Conservation (phyloP, 30 jellyfish, hydroid and myxozoan species). For the Thelohanellus kitauei region DNA sequence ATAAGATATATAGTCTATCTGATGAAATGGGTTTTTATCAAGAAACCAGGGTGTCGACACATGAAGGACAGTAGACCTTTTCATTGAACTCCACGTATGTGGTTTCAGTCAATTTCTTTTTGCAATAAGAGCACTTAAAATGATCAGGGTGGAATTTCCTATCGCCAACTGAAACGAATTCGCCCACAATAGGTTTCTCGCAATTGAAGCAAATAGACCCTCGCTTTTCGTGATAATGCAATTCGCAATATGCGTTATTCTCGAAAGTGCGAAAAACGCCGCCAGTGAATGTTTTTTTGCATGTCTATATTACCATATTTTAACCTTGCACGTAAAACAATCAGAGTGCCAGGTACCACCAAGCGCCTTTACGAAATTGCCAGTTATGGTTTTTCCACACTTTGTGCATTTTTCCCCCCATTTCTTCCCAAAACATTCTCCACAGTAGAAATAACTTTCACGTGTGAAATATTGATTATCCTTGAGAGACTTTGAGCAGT, state of each 20-base stretch:
- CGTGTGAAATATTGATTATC: slow-evolving; percentile 44
- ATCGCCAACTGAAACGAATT: slow-evolving; percentile 60
- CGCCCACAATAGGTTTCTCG: slow-evolving; percentile 70
- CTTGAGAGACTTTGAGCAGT: slow-evolving; percentile 37
- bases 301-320: slow-evolving; percentile 16
- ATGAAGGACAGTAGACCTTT: slow-evolving; percentile 63
- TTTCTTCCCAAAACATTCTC: slow-evolving; percentile 32
- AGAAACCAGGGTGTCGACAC: slow-evolving; percentile 46
- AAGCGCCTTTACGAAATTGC: slow-evolving; percentile 37
- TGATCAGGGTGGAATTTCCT: slow-evolving; percentile 86
- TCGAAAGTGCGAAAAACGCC: slow-evolving; percentile 67
- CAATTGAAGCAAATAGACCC: slow-evolving; percentile 84
- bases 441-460: slow-evolving; percentile 57
- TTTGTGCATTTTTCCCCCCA: slow-evolving; percentile 67
- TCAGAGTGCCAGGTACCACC: slow-evolving; percentile 84
- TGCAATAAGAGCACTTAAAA: slow-evolving; percentile 60
- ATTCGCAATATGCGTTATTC: slow-evolving; percentile 71
- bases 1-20: no score
- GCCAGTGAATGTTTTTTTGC: slow-evolving; percentile 53
- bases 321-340: slow-evolving; percentile 65
- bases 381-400: slow-evolving; percentile 44
- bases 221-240: slow-evolving; percentile 79
- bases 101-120: slow-evolving; percentile 51
- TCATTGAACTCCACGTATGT: slow-evolving; percentile 64
- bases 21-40: no score